Percentiles rank a stretch among this genome's conserved stretches.
Conservation (phyloP, 2,113 vertebrate species). For the Lepisosteus osseus region DNA sequence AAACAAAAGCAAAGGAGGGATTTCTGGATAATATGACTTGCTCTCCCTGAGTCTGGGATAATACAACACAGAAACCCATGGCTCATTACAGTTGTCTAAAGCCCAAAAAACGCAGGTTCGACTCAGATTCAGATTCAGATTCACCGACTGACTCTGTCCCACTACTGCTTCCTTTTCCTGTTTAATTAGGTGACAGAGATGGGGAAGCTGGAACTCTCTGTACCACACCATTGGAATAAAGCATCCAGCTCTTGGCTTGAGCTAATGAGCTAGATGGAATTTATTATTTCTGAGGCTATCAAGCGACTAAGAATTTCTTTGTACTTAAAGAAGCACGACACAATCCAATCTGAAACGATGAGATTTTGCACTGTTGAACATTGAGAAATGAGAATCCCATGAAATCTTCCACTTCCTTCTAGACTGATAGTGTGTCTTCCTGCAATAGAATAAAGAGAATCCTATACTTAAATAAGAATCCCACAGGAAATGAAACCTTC, state of each 20-base stretch:
- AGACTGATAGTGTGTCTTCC: background rate
- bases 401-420: too few relatives aligned
- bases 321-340: background rate
- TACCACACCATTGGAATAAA: slow-evolving; percentile 4
- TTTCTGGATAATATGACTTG: slow-evolving; percentile 11
- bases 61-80: slow-evolving; percentile 1
- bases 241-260: background rate
- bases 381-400: background rate
- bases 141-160: slow-evolving; percentile 4
- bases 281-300: background rate
- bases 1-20: background rate
- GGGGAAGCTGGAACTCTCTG: background rate
- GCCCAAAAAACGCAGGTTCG: background rate
- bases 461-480: too few relatives aligned
- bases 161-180: background rate
- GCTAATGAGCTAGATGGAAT: slow-evolving; percentile 14
- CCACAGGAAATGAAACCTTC: too few relatives aligned
- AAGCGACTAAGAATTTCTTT: background rate
- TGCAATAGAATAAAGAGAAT: too few relatives aligned
- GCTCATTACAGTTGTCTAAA: background rate
- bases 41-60: slow-evolving; percentile 9
- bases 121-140: background rate
- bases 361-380: background rate
- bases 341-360: background rate
- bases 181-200: background rate